Evolutionary conservation across 2,888 invertebrate species (phyloP), one percentile per base, ranked within the genome.

Genomic region (Diaprepes abbreviatus): DNA sequence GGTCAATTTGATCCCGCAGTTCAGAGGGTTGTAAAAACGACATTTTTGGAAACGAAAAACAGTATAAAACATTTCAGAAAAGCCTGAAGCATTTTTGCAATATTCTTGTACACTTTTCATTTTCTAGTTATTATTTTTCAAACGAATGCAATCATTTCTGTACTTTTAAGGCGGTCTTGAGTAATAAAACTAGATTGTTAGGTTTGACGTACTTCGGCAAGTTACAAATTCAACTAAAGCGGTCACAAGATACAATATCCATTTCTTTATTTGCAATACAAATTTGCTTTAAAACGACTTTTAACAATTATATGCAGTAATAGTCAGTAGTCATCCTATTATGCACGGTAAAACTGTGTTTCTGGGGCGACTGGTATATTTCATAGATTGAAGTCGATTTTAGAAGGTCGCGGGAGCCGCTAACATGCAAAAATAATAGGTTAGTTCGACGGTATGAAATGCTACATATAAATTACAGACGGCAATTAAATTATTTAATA

Each of bases 261-360:
- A 17, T 14, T n/a, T 36, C 14, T 14, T 36, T 14, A 36, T 40
- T 40, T 17, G 9, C 40, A 17, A 9, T 40, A 9, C 16, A 40
- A 14, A 40, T 40, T 17, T n/a, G 10, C 7, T 17, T 7, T 40
- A 1, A 10, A 35, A 38, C 14, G 4, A 17, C 40, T 9, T 17
- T 40, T 1, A 6, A 40, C 40, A 40, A 40, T 17, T 38, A 40
- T 40, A 40, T 40, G 40, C 36, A n/a, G n/a, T n/a, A 36, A 36
- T 12, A 14, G 36, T 36, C 12, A 14, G 14, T 14, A 12, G 36
- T 9, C 40, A 40, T 40, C 40, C 10, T 40, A 40, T 40, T 9
- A 16, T 17, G 9, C 16, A 40, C 17, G 6, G 40, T 17, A 17
- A 40, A 17, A 40, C 40, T 40, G 40, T 40, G 40, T 40, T 40